Conservation (phyloP, 2,797 vertebrate species). For the Acipenser oxyrinchus region DNA sequence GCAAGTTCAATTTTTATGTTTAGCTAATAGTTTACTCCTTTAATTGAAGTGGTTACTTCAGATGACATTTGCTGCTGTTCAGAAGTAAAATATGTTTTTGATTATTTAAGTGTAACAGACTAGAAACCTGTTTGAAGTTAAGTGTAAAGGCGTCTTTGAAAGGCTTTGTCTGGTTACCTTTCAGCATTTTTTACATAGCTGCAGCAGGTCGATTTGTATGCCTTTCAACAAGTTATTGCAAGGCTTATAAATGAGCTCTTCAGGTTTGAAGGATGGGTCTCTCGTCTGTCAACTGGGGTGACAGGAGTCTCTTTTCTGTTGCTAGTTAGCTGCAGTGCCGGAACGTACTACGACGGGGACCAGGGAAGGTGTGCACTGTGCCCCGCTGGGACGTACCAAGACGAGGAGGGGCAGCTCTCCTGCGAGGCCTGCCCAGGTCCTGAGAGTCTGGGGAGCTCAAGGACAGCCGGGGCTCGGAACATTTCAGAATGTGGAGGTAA, state of each 20-base stretch:
- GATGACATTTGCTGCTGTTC: not conserved
- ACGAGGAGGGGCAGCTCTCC: constrained; percentile 74
- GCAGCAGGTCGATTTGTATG: constrained; percentile 27
- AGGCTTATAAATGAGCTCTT: not conserved
- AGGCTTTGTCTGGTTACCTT: constrained; percentile 30
- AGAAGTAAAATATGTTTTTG: constrained; percentile 19
- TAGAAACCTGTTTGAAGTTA: constrained; percentile 38
- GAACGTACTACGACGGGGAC: constrained; percentile 60
- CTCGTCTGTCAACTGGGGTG: constrained; percentile 6
- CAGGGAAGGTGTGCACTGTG: constrained; percentile 69
- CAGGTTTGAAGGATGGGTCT: constrained; percentile 1
- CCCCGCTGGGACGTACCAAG: constrained; percentile 74
- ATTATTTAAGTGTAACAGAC: constrained; percentile 27
- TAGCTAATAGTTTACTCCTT: not conserved
- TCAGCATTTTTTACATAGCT: constrained; percentile 31
- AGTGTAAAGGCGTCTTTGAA: constrained; percentile 32
- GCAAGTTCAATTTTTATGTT: no score
- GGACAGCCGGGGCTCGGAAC: constrained; percentile 60
- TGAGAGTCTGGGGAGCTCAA: constrained; percentile 56
- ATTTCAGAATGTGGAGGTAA: constrained; percentile 76
- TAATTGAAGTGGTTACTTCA: constrained; percentile 36
- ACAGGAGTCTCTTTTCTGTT: constrained; percentile 25
- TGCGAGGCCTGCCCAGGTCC: constrained; percentile 67
- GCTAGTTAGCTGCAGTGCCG: constrained; percentile 69
- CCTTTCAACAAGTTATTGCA: constrained; percentile 26